phyloP scores from a whole-genome alignment of 2,888 invertebrate species.

The Caenorhabditis panamensis region DNA sequence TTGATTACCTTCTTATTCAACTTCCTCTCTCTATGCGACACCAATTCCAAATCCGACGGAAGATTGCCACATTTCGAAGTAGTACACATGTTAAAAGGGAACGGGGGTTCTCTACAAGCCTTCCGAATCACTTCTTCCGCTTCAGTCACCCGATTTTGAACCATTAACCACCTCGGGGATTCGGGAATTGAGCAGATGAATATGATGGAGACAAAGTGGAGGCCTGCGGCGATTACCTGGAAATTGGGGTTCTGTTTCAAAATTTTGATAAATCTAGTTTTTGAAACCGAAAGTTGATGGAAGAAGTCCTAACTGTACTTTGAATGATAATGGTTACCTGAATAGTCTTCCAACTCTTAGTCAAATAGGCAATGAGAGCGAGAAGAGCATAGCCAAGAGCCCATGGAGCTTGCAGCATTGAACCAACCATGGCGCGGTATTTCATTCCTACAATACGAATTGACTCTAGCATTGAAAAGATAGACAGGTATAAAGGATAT shows the following conservation, averaged over 20 bases:
- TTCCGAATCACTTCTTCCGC: constrained; percentile 80
- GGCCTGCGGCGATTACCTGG: constrained; percentile 78
- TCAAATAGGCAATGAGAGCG: constrained; percentile 80
- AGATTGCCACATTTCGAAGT: constrained; percentile 77
- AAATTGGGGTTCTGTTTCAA: neutral
- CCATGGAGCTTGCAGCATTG: constrained; percentile 81
- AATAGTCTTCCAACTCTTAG: constrained; percentile 80
- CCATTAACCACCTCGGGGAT: constrained; percentile 80
- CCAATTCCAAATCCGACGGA: constrained; percentile 80
- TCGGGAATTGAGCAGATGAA: constrained; percentile 81
- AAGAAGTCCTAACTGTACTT: too few species aligned
- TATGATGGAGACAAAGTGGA: constrained; percentile 79
- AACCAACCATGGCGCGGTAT: constrained; percentile 81
- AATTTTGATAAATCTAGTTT: neutral
- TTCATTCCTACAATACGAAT: constrained; percentile 30
- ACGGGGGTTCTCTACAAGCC: constrained; percentile 80
- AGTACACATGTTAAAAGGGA: constrained; percentile 78
- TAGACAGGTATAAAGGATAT: too few species aligned
- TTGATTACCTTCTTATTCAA: constrained; percentile 60
- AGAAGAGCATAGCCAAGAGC: constrained; percentile 81
- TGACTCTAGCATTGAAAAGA: too few species aligned
- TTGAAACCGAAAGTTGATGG: too few species aligned
- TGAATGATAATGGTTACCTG: constrained; percentile 71
- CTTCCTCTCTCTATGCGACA: constrained; percentile 78
- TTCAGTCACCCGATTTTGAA: constrained; percentile 78